Base-by-base conservation (phyloP, 64 coral and sea anemone genomes). In the Catalaphyllia jardinei region DNA sequence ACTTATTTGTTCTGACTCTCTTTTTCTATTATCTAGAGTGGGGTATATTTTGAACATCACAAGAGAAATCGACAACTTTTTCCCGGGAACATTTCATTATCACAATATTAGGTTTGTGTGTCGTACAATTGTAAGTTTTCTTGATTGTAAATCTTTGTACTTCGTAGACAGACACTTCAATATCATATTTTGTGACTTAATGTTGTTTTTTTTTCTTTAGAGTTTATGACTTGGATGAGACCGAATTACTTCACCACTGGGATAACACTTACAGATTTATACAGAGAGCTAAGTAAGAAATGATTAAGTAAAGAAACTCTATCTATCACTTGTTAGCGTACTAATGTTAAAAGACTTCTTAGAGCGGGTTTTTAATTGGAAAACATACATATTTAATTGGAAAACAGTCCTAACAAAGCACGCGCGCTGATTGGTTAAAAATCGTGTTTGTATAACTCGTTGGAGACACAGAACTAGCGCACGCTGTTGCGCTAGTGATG, bases 11-110 rank as follows among this genome's bases (percentile, higher is more conserved):
- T 50, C n/a, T n/a, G n/a, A n/a, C 73, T 86, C 19, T 62, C 82
- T n/a, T 75, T 73, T 27, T 86, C 39, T 8, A 55, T 78, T 78
- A 55, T 72, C 31, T 77, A 98, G 96, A 84, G 67, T 99, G 93
- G 97, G 91, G 31, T 99, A 95, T 54, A 95, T 99, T 87, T 57
- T 98, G 30, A 98, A 98, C 50, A 87, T 98, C 12, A 94, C 96
- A n/a, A 94, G 91, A 74, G 96, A 98, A 86, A 92, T 98, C 62
- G 96, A 98, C 72, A 98, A 98, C 73, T 99, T 99, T 63, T 99
- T 99, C 67, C 90, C 82, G 29, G 97, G 97, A 35, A 99, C 97
- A 11, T 99, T 99, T 79, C 42, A 64, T 22, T 99, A 99, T 27
- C 79, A 93, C 19, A 99, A 99, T 51, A 83, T 99, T 20, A 93